Evolutionary conservation across 2,888 invertebrate species (phyloP).

Genomic region (Galeruca laticollis): DNA sequence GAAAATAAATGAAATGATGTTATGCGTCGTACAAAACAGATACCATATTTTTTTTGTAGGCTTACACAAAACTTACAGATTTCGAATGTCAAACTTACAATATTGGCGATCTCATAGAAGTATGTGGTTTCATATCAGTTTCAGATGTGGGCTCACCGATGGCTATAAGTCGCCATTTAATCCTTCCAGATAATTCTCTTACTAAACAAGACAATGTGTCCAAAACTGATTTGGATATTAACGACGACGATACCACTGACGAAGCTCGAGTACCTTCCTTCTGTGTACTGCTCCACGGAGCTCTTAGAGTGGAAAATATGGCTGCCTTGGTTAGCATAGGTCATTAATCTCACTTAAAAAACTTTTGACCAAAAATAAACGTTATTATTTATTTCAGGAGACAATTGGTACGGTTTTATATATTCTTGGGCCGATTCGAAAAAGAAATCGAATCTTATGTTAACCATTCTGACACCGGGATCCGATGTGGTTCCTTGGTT

Average conservation of each 20-base stretch:
- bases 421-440: constrained; percentile 94
- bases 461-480: constrained; percentile 84
- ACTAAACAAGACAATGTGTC: constrained; percentile 40
- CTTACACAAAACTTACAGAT: constrained; percentile 71
- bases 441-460: constrained; percentile 92
- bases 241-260: constrained; percentile 73
- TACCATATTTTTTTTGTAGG: constrained; percentile 59
- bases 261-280: constrained; percentile 88
- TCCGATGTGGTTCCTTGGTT: constrained; percentile 88
- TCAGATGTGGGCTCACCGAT: constrained; percentile 92
- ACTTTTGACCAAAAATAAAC: no score
- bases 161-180: constrained; percentile 89
- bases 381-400: constrained; percentile 68
- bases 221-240: constrained; percentile 55
- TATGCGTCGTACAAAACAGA: no score
- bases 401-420: constrained; percentile 93
- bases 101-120: constrained; percentile 80
- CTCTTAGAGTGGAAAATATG: constrained; percentile 82
- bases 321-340: constrained; percentile 79
- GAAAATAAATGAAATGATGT: no score
- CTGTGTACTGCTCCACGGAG: constrained; percentile 93
- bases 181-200: constrained; percentile 77
- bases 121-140: constrained; percentile 90
- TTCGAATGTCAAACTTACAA: constrained; percentile 74
- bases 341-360: no score